Evolutionary conservation across 2,888 invertebrate genomes (phyloP), one percentile per base, ranked within the genome.

Genomic region (Gordius sp.): DNA sequence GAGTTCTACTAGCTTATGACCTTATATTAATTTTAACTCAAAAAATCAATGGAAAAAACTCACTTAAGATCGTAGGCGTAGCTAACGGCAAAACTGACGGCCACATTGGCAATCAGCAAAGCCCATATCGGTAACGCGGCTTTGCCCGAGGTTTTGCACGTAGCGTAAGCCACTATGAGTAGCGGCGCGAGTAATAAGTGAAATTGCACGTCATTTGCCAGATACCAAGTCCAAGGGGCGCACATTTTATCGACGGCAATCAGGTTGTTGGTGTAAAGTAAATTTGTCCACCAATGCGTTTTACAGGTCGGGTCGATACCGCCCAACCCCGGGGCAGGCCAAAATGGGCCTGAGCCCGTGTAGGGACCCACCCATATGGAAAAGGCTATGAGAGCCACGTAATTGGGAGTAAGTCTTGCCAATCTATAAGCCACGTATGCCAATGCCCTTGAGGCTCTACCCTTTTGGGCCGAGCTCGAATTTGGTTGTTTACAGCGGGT

Each of bases 171-270:
- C n/a, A n/a, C n/a, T n/a, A n/a, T n/a, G n/a, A n/a, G n/a, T n/a
- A n/a, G n/a, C n/a, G n/a, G n/a, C n/a, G n/a, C n/a, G n/a, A n/a
- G n/a, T n/a, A n/a, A n/a, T n/a, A n/a, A 67, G 67, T 77, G 78
- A 68, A 74, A 76, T 65, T 79, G 79, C 68, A 78, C 77, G 67
- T 79, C 79, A 62, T 80, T 77, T 0, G 79, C 76, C 39, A 79
- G 72, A 67, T 78, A 78, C 79, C 79, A 79, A 1, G 77, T 73
- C 60, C 75, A 73, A 0, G 75, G 71, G 67, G 78, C 72, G 63
- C 79, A 79, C 79, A 63, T 55, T 68, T 66, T 4, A 33, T 65
- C 64, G 52, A 64, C 64, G 18, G 62, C 59, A 28, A 65, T 57
- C 59, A 67, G 65, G 60, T 67, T 67, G 61, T 67, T 68, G 58